Percentiles rank a stretch among this genome's conserved stretches.
Evolutionary conservation across 2,797 vertebrate genomes (phyloP).

Genomic region (Lemur catta): DNA sequence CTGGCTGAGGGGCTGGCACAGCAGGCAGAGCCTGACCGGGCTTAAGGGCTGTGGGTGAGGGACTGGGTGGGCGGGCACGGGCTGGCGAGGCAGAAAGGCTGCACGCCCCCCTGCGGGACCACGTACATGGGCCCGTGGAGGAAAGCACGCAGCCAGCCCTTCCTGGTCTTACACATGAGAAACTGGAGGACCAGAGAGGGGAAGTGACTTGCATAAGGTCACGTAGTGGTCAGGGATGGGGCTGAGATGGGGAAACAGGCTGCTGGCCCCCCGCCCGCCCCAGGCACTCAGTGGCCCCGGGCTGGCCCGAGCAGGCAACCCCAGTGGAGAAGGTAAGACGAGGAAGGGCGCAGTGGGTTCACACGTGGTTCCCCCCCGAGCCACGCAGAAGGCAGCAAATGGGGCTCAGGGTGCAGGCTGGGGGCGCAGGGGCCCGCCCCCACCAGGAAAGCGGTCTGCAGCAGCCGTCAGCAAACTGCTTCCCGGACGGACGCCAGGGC

Average conservation of each 20-base stretch:
- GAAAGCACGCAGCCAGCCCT: background rate
- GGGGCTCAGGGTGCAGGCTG: no score
- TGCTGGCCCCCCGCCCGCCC: no score
- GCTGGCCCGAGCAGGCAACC: background rate
- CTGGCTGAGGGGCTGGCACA: background rate
- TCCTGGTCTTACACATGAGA: background rate
- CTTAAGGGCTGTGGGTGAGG: background rate
- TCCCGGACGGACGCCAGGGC: background rate
- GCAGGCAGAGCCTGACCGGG: background rate
- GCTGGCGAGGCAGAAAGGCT: background rate
- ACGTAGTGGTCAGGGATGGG: accelerated
- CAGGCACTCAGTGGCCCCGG: background rate
- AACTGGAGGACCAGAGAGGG: background rate
- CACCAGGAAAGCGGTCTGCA: background rate
- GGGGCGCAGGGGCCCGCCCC: background rate
- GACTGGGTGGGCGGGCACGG: accelerated
- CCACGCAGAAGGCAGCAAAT: background rate
- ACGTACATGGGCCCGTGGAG: accelerated
- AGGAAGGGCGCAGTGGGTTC: background rate
- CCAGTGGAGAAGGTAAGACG: background rate
- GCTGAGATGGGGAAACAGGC: background rate
- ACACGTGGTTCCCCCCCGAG: background rate
- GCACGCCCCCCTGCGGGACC: accelerated
- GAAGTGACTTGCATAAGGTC: background rate
- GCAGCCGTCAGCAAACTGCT: background rate